A percentile compares a stretch with the other conserved stretches of the same genome.
phyloP scores from a whole-genome alignment of 2,797 vertebrate species.

The Menidia menidia region DNA sequence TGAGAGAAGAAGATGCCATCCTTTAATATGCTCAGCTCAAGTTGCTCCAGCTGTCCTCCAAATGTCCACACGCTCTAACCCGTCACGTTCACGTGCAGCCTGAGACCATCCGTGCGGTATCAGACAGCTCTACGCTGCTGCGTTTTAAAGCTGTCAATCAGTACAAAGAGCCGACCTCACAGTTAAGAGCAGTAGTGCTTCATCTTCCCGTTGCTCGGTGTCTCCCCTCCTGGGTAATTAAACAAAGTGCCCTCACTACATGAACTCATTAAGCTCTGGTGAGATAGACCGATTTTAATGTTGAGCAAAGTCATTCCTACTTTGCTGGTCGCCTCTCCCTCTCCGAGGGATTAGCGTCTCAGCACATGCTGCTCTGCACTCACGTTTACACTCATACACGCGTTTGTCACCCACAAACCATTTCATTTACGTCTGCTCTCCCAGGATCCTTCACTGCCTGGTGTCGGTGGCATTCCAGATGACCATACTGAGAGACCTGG shows the following conservation, averaged over 20 bases:
- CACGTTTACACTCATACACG: conserved; percentile 1
- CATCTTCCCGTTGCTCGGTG: conserved; percentile 48
- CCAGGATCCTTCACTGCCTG: conserved; percentile 97
- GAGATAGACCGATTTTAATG: conserved; percentile 60
- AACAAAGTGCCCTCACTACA: conserved; percentile 72
- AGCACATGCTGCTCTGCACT: conserved; percentile 52
- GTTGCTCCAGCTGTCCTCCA: conserved; percentile 6
- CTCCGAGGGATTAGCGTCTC: conserved; percentile 59
- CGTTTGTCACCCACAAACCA: conserved; percentile 13
- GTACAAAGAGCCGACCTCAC: conserved; percentile 49
- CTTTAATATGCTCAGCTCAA: not conserved
- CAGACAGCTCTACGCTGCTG: conserved; percentile 5
- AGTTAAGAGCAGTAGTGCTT: conserved; percentile 48
- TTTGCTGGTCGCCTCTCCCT: conserved; percentile 47
- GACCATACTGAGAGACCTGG: conserved; percentile 96
- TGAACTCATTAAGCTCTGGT: conserved; percentile 62
- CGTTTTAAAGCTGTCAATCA: conserved; percentile 26
- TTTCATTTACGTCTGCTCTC: conserved; percentile 39
- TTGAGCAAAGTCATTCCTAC: conserved; percentile 45
- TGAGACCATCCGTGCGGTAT: not conserved
- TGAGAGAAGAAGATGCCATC: not conserved
- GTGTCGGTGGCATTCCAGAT: conserved; percentile 98
- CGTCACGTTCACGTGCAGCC: conserved; percentile 1
- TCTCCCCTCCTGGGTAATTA: conserved; percentile 74
- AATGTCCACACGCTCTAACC: conserved; percentile 3